phyloP scores from a whole-genome alignment of 2,888 invertebrate species.

The Sphinx pinastri region DNA sequence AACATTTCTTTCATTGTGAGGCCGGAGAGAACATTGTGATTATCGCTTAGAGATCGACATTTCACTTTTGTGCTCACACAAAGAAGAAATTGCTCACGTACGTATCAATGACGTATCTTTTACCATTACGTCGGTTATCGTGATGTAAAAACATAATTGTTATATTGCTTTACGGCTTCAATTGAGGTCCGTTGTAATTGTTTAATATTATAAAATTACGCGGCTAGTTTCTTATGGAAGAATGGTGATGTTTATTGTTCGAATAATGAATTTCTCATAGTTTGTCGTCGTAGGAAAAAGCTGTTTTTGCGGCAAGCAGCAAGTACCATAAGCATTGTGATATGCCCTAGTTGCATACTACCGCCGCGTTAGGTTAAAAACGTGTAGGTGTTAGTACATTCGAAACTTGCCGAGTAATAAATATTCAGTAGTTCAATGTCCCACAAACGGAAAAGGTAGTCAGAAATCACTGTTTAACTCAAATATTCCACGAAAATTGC shows the following conservation, averaged over 20 bases:
- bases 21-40: slow-evolving; percentile 56
- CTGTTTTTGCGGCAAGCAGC: too few species aligned
- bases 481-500: too few species aligned
- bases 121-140: slow-evolving; percentile 34
- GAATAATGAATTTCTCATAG: too few species aligned
- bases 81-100: slow-evolving; percentile 32
- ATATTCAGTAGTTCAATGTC: not conserved
- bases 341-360: not conserved
- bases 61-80: slow-evolving; percentile 67
- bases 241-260: not conserved
- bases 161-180: slow-evolving; percentile 1
- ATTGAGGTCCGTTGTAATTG: slow-evolving; percentile 10
- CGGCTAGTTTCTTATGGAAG: not conserved
- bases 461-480: not conserved
- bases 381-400: not conserved
- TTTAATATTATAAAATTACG: not conserved
- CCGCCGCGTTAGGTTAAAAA: not conserved
- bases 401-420: not conserved
- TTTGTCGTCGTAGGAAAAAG: too few species aligned
- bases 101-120: slow-evolving; percentile 37
- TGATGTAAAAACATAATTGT: slow-evolving; percentile 4
- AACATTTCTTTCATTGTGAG: slow-evolving; percentile 58
- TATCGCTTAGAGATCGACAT: slow-evolving; percentile 70
- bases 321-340: not conserved
- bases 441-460: not conserved